A percentile compares a stretch with the other conserved stretches of the same genome.
Evolutionary conservation across 2,113 vertebrate species (phyloP).

Genomic region (Pseudois nayaur): DNA sequence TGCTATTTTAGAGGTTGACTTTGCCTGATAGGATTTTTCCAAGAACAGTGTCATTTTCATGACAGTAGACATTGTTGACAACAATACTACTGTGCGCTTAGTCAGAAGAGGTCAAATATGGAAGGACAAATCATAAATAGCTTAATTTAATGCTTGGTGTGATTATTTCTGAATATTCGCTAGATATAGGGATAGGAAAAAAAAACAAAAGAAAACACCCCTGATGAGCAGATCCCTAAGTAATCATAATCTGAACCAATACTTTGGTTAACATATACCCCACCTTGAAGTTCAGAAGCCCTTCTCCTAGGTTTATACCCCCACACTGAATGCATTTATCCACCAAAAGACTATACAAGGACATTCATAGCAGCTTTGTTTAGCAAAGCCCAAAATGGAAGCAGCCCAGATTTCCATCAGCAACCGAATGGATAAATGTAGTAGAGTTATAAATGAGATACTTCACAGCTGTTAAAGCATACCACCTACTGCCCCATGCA

Average conservation of each 20-base stretch:
- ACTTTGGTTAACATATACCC: neutral
- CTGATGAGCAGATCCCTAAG: neutral
- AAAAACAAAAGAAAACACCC: neutral
- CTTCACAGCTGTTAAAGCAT: neutral
- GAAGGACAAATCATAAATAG: constrained; percentile 41
- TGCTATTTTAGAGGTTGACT: constrained; percentile 83
- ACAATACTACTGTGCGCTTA: constrained; percentile 71
- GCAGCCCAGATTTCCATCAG: neutral
- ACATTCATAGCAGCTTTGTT: neutral
- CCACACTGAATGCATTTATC: neutral
- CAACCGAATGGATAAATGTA: neutral
- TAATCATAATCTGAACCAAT: neutral
- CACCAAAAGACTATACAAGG: neutral
- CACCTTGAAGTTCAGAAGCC: neutral
- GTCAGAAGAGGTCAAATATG: constrained; percentile 75
- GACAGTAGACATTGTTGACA: constrained; percentile 72
- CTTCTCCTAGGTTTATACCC: neutral
- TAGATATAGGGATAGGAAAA: neutral
- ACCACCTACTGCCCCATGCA: neutral
- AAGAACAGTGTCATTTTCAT: constrained; percentile 80
- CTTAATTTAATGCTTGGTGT: neutral
- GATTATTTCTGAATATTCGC: neutral
- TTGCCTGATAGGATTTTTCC: constrained; percentile 81
- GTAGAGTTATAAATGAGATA: neutral
- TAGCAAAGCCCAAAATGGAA: neutral